phyloP scores from a whole-genome alignment of 2,888 invertebrate genomes.

The Junonia oenone region DNA sequence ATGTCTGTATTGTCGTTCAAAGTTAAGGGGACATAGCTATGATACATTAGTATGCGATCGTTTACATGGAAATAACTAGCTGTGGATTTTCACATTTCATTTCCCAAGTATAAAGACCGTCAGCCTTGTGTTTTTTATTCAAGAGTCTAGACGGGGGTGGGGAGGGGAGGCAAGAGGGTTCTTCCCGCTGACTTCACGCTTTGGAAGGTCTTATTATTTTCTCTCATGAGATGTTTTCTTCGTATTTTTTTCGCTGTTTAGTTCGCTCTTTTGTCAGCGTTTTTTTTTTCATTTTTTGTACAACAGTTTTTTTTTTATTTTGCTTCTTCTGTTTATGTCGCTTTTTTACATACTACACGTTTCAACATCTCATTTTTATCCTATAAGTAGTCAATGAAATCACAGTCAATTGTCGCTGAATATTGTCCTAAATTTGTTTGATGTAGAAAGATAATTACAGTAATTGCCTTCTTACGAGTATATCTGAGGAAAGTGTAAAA shows the following conservation, averaged over 20 bases:
- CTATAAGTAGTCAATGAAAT: no score
- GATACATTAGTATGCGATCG: neutral
- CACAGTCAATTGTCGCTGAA: no score
- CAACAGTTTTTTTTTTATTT: no score
- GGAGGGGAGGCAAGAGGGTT: conserved; percentile 17
- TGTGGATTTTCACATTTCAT: conserved; percentile 18
- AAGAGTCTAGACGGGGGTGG: conserved; percentile 48
- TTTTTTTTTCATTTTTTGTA: neutral
- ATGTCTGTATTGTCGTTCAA: neutral
- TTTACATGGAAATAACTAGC: conserved; percentile 13
- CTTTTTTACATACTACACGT: no score
- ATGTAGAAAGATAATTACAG: no score
- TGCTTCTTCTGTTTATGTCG: no score
- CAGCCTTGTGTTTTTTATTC: conserved; percentile 41
- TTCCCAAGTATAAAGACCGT: conserved; percentile 22
- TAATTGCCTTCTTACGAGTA: no score
- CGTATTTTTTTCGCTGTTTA: conserved; percentile 21
- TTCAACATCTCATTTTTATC: no score
- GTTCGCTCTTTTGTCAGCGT: conserved; percentile 19
- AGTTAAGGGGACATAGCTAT: neutral
- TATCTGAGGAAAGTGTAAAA: neutral
- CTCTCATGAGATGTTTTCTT: conserved; percentile 27
- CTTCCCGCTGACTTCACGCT: conserved; percentile 26
- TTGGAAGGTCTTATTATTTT: conserved; percentile 29
- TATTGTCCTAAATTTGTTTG: no score